A percentile compares a stretch with the other conserved stretches of the same genome.
phyloP scores from a whole-genome alignment of 2,113 vertebrate species.

The Symphodus melops region DNA sequence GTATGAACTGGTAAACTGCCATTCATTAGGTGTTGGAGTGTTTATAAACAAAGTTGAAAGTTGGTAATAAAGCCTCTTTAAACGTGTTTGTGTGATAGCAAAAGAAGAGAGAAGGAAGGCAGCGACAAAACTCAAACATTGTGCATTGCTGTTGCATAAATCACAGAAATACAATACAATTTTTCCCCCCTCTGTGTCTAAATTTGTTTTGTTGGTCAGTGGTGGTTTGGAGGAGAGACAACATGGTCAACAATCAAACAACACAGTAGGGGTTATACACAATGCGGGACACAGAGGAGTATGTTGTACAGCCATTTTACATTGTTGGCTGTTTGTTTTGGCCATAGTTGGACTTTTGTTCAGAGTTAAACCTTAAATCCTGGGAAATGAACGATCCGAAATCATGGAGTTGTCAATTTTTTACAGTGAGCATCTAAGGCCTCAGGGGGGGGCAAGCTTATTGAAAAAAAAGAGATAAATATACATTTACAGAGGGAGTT shows the following conservation, averaged over 20 bases:
- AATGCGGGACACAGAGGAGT: slow-evolving; percentile 49
- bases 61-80: slow-evolving; percentile 15
- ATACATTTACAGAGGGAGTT: not conserved
- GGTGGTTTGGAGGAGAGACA: slow-evolving; percentile 42
- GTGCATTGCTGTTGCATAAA: slow-evolving; percentile 19
- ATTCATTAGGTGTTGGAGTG: slow-evolving; percentile 46
- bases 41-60: slow-evolving; percentile 31
- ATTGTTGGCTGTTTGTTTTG: slow-evolving; percentile 37
- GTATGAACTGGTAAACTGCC: slow-evolving; percentile 50
- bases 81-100: slow-evolving; percentile 1
- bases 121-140: not conserved
- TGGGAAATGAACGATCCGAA: slow-evolving; percentile 16
- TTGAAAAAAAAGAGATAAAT: not conserved
- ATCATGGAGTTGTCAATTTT: not conserved
- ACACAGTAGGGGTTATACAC: slow-evolving; percentile 29
- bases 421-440: not conserved
- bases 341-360: slow-evolving; percentile 21
- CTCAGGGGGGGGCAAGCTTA: not conserved
- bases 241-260: slow-evolving; percentile 48
- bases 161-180: not conserved
- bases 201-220: slow-evolving; percentile 23
- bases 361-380: slow-evolving; percentile 11
- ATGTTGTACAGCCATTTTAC: slow-evolving; percentile 38
- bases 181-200: not conserved
- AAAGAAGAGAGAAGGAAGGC: not conserved